Conservation (phyloP, 2,888 invertebrate genomes). For the Stomorhina lunata region DNA sequence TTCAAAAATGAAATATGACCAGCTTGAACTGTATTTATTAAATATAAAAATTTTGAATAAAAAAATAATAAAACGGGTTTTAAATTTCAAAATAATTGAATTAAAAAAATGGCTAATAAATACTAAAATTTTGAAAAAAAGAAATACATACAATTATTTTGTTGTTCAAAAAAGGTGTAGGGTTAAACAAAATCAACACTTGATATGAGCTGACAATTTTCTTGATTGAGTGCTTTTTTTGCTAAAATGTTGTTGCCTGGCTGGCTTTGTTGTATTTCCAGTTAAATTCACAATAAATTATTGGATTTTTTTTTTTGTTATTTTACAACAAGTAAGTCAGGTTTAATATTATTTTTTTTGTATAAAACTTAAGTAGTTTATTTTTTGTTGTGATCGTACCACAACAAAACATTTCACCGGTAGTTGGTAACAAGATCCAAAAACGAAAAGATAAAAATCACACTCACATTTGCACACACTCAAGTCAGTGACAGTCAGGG, state of each 20-base stretch:
- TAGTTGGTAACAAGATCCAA: conserved; percentile 49
- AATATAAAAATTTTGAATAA: neutral
- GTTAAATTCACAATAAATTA: conserved; percentile 42
- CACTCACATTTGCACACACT: neutral
- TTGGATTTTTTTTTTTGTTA: conserved; percentile 25
- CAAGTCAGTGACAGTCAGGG: conserved; percentile 8
- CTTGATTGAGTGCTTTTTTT: neutral
- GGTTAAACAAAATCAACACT: conserved; percentile 57
- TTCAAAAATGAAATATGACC: conserved; percentile 32
- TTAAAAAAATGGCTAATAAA: no score
- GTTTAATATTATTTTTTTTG: conserved; percentile 18
- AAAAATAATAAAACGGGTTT: conserved; percentile 36
- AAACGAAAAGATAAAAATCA: neutral
- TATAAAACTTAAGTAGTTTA: neutral
- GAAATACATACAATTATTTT: neutral
- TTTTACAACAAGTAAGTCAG: conserved; percentile 32
- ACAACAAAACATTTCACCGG: conserved; percentile 54
- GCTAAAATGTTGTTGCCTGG: neutral
- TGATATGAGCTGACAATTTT: conserved; percentile 39
- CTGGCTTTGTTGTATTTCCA: conserved; percentile 12
- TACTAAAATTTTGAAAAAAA: neutral
- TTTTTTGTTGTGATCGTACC: conserved; percentile 9
- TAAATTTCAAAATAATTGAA: conserved; percentile 21
- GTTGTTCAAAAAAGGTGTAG: conserved; percentile 52
- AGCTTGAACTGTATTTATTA: conserved; percentile 43